Percentiles rank a stretch among this genome's conserved stretches.
These are phyloP conservation scores for Turritopsis rubra DNA, from an alignment of 30 jellyfish, hydroid and myxozoan species.

Conservation along the genomic window DNA sequence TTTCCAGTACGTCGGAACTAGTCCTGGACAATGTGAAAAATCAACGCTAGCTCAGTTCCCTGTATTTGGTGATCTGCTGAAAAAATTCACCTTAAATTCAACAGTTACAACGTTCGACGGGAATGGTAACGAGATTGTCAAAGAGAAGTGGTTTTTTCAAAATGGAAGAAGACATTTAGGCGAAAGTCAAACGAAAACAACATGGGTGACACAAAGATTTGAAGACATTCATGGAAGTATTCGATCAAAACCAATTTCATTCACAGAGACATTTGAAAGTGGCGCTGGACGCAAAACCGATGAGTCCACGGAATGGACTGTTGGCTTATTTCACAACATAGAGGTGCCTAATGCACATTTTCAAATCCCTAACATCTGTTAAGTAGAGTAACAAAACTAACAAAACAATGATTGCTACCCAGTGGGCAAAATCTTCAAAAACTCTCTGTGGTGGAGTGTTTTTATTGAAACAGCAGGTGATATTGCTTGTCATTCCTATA, in stretches of 20 bases:
- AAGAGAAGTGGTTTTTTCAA: neutral
- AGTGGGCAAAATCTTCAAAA: too few species aligned
- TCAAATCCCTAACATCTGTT: too few species aligned
- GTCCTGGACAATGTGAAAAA: neutral
- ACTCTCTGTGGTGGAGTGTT: too few species aligned
- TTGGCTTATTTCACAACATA: neutral
- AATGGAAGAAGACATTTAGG: neutral
- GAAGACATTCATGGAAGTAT: neutral
- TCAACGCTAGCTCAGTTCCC: neutral
- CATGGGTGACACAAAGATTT: neutral
- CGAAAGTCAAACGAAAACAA: neutral
- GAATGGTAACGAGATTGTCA: neutral
- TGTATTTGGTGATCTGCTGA: neutral
- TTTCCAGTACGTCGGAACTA: neutral
- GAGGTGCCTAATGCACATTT: too few species aligned
- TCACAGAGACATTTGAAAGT: neutral
- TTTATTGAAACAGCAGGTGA: too few species aligned
- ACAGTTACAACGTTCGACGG: neutral
- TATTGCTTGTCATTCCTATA: too few species aligned
- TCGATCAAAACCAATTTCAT: neutral
- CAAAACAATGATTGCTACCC: too few species aligned
- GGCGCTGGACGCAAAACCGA: neutral
- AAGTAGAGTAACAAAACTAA: too few species aligned
- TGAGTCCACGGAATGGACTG: neutral
- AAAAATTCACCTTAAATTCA: neutral